Evolutionary conservation across 2,888 invertebrate species (phyloP).

Genomic region (Eucera pruinosa): DNA sequence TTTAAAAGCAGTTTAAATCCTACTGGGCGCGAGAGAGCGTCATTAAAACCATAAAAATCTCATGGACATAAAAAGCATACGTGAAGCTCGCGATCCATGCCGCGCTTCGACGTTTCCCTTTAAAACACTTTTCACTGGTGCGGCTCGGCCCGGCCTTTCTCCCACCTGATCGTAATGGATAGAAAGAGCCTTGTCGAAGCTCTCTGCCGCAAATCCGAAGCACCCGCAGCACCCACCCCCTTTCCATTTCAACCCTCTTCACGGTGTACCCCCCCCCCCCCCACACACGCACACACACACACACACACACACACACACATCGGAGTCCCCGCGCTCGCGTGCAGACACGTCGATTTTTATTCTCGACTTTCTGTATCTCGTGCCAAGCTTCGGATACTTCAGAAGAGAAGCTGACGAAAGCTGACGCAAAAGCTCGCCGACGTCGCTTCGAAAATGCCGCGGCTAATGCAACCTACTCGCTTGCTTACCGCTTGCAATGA

Average conservation of each 20-base stretch:
- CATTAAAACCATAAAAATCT: constrained; percentile 64
- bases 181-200: constrained; percentile 67
- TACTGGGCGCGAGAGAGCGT: constrained; percentile 44
- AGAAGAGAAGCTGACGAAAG: constrained; percentile 61
- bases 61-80: constrained; percentile 53
- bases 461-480: constrained; percentile 27
- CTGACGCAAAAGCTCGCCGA: constrained; percentile 55
- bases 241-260: constrained; percentile 39
- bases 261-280: too few species aligned
- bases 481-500: constrained; percentile 9
- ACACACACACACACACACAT: constrained; percentile 10
- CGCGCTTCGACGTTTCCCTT: constrained; percentile 64
- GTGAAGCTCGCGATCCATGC: constrained; percentile 40
- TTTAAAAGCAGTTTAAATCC: constrained; percentile 65
- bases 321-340: constrained; percentile 16
- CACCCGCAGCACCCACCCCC: constrained; percentile 13
- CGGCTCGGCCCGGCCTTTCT: constrained; percentile 53
- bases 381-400: constrained; percentile 54
- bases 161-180: constrained; percentile 65
- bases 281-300: too few species aligned
- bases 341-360: constrained; percentile 70
- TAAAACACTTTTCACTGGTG: constrained; percentile 64
- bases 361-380: constrained; percentile 62
- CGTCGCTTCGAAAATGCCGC: constrained; percentile 9
- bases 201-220: constrained; percentile 65